phyloP scores from a whole-genome alignment of 2,797 vertebrate genomes.

The Bradypodion pumilum region DNA sequence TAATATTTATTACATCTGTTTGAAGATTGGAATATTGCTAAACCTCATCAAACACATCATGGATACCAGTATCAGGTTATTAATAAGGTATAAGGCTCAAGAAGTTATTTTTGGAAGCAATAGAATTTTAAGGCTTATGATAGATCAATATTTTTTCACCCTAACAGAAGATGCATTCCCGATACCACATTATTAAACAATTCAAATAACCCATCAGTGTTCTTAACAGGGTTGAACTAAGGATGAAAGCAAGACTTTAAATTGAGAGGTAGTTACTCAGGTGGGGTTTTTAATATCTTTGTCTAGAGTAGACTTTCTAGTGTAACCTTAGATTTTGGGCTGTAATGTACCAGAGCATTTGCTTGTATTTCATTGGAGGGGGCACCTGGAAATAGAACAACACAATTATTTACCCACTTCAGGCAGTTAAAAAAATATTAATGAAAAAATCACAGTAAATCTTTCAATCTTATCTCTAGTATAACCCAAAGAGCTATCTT shows the following conservation, averaged over 20 bases:
- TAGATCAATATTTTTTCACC: no score
- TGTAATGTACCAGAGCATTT: background rate
- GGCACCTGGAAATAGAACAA: conserved; percentile 1
- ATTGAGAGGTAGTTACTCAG: background rate
- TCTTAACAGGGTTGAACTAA: background rate
- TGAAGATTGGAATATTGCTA: no score
- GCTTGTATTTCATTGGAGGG: background rate
- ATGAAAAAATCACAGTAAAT: conserved; percentile 39
- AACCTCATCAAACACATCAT: no score
- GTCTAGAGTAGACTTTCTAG: background rate
- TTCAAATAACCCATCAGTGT: background rate
- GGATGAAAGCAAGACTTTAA: background rate
- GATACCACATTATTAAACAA: background rate
- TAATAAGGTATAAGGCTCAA: no score
- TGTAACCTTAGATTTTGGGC: background rate
- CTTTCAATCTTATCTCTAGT: conserved; percentile 30
- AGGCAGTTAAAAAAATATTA: background rate
- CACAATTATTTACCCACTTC: conserved; percentile 18
- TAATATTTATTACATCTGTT: no score
- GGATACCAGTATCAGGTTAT: no score
- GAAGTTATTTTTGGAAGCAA: no score
- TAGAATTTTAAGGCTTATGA: no score
- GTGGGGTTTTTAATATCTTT: background rate
- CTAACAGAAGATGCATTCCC: no score
- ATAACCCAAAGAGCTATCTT: conserved; percentile 25